A percentile compares a stretch with the other conserved stretches of the same genome.
Conservation (phyloP, 35 echinoderm and acorn worm species). For the Ptychodera flava region DNA sequence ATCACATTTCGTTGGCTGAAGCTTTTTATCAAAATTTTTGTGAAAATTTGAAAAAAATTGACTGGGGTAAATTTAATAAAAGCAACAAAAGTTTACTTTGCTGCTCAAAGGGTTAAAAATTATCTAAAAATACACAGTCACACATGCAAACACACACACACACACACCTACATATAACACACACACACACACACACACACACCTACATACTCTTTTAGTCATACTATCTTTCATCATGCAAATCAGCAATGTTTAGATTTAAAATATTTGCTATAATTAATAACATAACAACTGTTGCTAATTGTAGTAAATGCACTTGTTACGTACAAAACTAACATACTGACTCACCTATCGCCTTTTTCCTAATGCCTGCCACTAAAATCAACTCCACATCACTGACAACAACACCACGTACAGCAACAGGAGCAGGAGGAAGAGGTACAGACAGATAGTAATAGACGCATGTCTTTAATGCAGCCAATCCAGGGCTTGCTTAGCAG, state of each 20-base stretch:
- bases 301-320: too few relatives aligned
- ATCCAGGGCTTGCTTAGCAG: background rate
- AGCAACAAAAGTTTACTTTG: too few relatives aligned
- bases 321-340: background rate
- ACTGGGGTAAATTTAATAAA: too few relatives aligned
- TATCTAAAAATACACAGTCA: background rate
- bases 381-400: background rate
- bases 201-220: background rate
- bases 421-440: background rate
- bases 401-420: background rate
- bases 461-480: background rate
- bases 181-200: background rate
- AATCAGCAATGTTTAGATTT: too few relatives aligned
- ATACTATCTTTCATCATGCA: background rate
- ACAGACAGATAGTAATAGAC: background rate
- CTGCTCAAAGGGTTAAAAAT: too few relatives aligned
- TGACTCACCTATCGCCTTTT: background rate
- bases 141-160: background rate
- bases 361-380: background rate
- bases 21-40: too few relatives aligned
- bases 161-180: background rate
- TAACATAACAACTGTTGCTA: too few relatives aligned
- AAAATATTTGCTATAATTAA: too few relatives aligned
- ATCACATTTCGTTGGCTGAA: too few relatives aligned
- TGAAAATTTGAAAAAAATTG: too few relatives aligned